Evolutionary conservation across 2,888 invertebrate species (phyloP), one percentile per base, ranked within the genome.

Genomic region (Aphodius sticticus): DNA sequence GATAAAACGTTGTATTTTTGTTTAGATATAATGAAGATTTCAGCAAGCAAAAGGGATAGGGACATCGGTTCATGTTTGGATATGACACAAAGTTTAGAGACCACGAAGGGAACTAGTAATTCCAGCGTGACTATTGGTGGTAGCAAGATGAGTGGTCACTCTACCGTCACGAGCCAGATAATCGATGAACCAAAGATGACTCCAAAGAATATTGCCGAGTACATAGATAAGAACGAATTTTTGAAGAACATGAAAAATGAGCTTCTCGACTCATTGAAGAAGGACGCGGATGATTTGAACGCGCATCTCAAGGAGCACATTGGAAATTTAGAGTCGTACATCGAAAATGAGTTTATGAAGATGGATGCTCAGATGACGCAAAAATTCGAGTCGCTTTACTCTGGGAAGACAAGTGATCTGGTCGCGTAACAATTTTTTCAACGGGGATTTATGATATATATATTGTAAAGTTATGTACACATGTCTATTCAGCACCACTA

Each of bases 261-360:
- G 38, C 77, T 83, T 12, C 16, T 79, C 15, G 38, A 69, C 7
- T 79, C 81, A 6, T 80, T 83, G 36, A 76, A 77, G 26, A 80
- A 80, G 77, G 81, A 87, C 78, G 83, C 85, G 77, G 81, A 83
- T 12, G 83, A 86, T 37, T 81, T 87, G 80, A 86, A 85, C 76
- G 81, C 78, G 9, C 86, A 87, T 76, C 76, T 87, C 69, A 80
- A 81, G 1, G 83, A 85, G 69, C 87, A 88, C 37, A 86, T 87
- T 81, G 80, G 80, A 16, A 86, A 85, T 81, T 84, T 87, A 77
- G 85, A 87, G 78, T 83, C 82, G 3, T 87, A 86, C 78, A 82
- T 88, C 16, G 82, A 84, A 53, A 86, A 84, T 71, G 88, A 88
- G 81, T 87, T 88, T 78, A 84, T 85, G 9, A 85, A 86, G 12